phyloP scores from a whole-genome alignment of 2,888 invertebrate genomes.

The Pristionchus japonicus region DNA sequence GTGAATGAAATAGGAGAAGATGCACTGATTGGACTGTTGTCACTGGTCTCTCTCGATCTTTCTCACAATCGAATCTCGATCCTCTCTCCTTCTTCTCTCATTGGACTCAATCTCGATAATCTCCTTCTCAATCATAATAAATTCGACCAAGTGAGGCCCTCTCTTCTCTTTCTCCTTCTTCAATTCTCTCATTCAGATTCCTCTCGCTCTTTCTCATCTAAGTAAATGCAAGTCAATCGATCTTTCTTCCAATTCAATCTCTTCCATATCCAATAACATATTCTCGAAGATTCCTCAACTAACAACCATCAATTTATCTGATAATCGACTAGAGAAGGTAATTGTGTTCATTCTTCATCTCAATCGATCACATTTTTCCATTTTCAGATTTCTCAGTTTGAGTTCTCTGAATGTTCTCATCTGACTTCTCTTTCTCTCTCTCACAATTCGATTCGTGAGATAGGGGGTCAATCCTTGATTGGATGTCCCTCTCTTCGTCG shows the following conservation, averaged over 20 bases:
- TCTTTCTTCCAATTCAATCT: slow-evolving; percentile 33
- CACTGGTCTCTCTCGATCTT: slow-evolving; percentile 17
- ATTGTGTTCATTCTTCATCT: neutral
- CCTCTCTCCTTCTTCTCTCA: slow-evolving; percentile 13
- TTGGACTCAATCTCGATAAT: neutral
- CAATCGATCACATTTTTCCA: neutral
- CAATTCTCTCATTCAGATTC: slow-evolving; percentile 28
- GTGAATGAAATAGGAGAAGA: neutral
- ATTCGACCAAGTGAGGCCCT: neutral
- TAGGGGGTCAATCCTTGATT: neutral
- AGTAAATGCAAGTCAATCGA: neutral
- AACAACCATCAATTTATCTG: neutral
- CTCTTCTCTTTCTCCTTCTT: neutral
- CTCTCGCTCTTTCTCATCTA: slow-evolving; percentile 1
- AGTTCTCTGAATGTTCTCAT: slow-evolving; percentile 66
- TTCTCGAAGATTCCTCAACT: neutral
- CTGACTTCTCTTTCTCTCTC: slow-evolving; percentile 62
- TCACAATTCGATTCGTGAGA: slow-evolving; percentile 54
- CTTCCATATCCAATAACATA: neutral
- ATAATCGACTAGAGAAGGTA: slow-evolving; percentile 44
- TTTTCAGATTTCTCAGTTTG: slow-evolving; percentile 64
- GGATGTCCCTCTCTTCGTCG: slow-evolving; percentile 10
- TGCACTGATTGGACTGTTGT: neutral
- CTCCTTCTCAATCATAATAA: slow-evolving; percentile 19
- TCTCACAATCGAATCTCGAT: neutral